These are phyloP conservation scores for Drosophila serrata DNA, from an alignment of 1,140 invertebrate species.

Conservation along the genomic window DNA sequence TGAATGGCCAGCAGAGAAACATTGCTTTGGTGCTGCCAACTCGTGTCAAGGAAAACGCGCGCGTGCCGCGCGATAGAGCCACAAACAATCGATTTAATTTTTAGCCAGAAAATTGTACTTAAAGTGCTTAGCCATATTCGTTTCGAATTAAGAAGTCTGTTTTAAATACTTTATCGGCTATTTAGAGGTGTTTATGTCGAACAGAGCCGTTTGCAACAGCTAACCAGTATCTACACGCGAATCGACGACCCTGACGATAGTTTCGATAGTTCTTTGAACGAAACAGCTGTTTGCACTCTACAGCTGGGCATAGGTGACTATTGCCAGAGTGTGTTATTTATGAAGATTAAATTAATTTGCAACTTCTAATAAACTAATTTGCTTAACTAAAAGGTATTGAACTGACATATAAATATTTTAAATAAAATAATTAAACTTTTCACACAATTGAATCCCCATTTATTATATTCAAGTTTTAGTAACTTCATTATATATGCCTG, in stretches of 20 bases:
- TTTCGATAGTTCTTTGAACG: slow-evolving; percentile 9
- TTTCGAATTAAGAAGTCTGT: not conserved
- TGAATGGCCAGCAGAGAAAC: slow-evolving; percentile 55
- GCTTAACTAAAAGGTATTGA: too few species aligned
- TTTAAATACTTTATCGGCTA: not conserved
- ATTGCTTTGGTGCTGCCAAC: slow-evolving; percentile 40
- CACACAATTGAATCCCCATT: not conserved
- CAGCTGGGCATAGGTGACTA: not conserved
- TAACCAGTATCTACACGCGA: not conserved
- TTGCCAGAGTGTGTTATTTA: not conserved
- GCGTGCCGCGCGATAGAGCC: slow-evolving; percentile 28
- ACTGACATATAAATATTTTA: not conserved
- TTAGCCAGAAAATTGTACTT: not conserved
- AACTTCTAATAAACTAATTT: not conserved
- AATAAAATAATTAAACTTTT: not conserved
- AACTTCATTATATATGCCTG: too few species aligned
- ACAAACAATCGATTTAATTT: slow-evolving; percentile 15
- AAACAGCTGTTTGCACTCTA: slow-evolving; percentile 31
- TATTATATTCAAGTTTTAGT: too few species aligned
- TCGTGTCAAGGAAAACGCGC: slow-evolving; percentile 33
- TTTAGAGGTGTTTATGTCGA: not conserved
- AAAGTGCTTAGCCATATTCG: accelerated
- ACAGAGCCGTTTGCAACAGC: not conserved
- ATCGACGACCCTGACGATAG: slow-evolving; percentile 21
- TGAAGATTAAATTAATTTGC: too few species aligned